Evolutionary conservation across 2,888 invertebrate species (phyloP), one percentile per base, ranked within the genome.

Genomic region (Pseudoips prasinana): DNA sequence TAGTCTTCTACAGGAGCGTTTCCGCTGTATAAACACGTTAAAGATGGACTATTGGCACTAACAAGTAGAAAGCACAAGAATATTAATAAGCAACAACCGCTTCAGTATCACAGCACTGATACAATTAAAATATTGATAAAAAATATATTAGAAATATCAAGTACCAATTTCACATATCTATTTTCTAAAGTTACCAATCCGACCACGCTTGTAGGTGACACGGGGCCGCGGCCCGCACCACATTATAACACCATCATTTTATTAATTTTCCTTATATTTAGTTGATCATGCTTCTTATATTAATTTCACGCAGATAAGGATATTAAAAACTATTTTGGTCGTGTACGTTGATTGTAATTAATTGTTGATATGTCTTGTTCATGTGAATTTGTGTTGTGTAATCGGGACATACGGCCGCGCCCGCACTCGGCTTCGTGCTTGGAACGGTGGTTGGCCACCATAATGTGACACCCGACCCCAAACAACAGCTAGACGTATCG

Each of bases 371-470:
- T 85, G 86, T 86, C 85, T 85, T 86, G 87, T 87, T 84, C 74
- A 83, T 86, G 86, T 88, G 86, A 82, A 86, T 87, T 86, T 88
- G 86, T 88, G 87, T 88, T 84, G 85, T 86, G 86, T 82, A 79
- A 74, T 73, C 62, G 74, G 77, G 72, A 71, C 40, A 64, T 67
- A 72, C 65, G 78, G 74, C 70, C 79, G 77, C 85, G 83, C 76
- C 85, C 86, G 84, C 85, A 86, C 85, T 81, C 81, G 77, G 72
- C 81, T 80, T 75, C 67, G 81, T 68, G 81, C 82, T 83, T 80
- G 67, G 70, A 72, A 63, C 71, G 78, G 75, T 73, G 77, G 75
- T 71, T 74, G 75, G 67, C 77, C 78, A 75, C 72, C 77, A 74
- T 73, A 75, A 71, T 72, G 80, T 75, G 81, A 76, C 67, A 73